A percentile compares a stretch with the other conserved stretches of the same genome.
Evolutionary conservation across 2,888 invertebrate species (phyloP).

Genomic region (Sinodicranocentrus sp.): DNA sequence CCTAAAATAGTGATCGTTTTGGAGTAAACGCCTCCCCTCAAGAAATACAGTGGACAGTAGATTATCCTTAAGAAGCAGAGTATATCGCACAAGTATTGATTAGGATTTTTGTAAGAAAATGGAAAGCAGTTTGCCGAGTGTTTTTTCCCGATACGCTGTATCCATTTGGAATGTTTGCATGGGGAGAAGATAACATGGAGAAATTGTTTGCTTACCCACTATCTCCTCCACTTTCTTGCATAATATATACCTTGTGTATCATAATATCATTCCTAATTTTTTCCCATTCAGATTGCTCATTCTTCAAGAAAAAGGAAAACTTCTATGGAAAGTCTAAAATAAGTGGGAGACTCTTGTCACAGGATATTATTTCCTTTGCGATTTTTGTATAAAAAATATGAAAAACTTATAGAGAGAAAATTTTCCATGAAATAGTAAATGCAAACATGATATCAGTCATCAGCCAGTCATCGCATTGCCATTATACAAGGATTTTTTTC

Average conservation of each 20-base stretch:
- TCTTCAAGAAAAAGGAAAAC: neutral
- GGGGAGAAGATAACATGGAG: constrained; percentile 19
- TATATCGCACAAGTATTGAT: too few species aligned
- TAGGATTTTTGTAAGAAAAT: too few species aligned
- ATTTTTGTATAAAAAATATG: neutral
- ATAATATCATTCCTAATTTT: too few species aligned
- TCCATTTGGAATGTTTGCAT: constrained; percentile 28
- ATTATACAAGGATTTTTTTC: too few species aligned
- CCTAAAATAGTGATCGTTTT: too few species aligned
- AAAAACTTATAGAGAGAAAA: neutral
- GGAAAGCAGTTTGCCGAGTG: too few species aligned
- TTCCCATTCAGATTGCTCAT: neutral
- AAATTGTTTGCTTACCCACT: constrained; percentile 15
- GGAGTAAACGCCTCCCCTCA: too few species aligned
- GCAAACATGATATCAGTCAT: neutral
- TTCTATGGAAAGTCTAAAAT: neutral
- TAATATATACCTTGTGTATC: neutral
- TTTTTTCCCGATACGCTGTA: constrained; percentile 7
- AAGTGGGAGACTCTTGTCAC: neutral
- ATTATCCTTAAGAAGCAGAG: too few species aligned
- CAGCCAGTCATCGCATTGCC: neutral
- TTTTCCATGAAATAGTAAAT: neutral
- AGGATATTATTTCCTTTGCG: neutral
- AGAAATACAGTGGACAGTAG: too few species aligned
- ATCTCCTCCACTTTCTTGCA: neutral